These are phyloP conservation scores for Rotaria magnacalcarata DNA, from an alignment of 2,888 invertebrate species.

Conservation along the genomic window DNA sequence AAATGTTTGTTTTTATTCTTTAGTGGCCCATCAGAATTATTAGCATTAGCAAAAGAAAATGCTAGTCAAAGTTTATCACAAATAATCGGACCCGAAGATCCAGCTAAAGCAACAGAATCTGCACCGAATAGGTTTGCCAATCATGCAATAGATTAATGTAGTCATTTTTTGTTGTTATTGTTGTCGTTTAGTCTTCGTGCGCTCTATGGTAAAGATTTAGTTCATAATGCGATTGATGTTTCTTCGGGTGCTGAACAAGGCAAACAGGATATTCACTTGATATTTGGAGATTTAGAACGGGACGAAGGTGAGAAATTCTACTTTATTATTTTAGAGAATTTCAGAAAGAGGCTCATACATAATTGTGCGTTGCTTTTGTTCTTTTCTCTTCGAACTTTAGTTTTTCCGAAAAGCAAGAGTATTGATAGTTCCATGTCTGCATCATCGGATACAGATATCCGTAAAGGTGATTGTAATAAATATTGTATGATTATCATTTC, in stretches of 20 bases:
- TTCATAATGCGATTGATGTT: conserved; percentile 12
- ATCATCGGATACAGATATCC: background rate
- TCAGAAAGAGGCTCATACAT: too few species aligned
- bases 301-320: background rate
- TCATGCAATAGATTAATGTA: background rate
- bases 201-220: background rate
- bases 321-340: background rate
- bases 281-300: conserved; percentile 1
- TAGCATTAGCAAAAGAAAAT: conserved; percentile 54
- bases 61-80: conserved; percentile 55
- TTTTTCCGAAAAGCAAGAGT: background rate
- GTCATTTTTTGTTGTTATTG: too few species aligned
- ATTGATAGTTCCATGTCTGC: background rate
- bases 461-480: background rate
- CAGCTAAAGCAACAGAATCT: conserved; percentile 53
- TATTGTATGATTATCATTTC: background rate
- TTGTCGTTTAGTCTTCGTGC: conserved; percentile 13
- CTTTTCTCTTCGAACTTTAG: background rate
- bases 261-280: background rate
- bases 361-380: too few species aligned
- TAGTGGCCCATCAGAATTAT: conserved; percentile 55
- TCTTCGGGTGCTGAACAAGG: background rate
- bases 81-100: conserved; percentile 54
- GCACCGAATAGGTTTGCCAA: conserved; percentile 52
- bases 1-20: conserved; percentile 13